Evolutionary conservation across 2,113 vertebrate species (phyloP).

Genomic region (Sinocyclocheilus maitianheensis): DNA sequence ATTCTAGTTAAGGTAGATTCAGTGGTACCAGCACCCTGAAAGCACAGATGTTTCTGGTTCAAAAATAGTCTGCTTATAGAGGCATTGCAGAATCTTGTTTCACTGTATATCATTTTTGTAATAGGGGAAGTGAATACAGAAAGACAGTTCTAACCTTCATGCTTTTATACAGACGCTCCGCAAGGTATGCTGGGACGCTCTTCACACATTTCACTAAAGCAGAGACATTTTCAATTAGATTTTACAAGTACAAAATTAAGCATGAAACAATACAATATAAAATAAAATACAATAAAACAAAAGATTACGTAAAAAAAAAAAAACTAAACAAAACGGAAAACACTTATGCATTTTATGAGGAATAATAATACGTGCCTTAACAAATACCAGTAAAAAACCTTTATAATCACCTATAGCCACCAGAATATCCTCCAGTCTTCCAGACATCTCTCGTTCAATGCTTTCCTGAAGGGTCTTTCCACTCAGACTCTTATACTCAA

Average conservation of each 20-base stretch:
- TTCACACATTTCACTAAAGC: slow-evolving; percentile 76
- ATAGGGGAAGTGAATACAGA: neutral
- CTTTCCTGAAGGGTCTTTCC: slow-evolving; percentile 86
- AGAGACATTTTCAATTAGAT: slow-evolving; percentile 23
- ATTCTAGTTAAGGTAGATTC: slow-evolving; percentile 82
- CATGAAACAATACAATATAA: neutral
- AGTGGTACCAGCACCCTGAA: slow-evolving; percentile 83
- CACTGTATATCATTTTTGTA: neutral
- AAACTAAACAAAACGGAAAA: neutral
- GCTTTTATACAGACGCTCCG: slow-evolving; percentile 72
- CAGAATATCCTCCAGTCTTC: slow-evolving; percentile 78
- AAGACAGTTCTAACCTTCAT: slow-evolving; percentile 71
- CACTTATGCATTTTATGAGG: neutral
- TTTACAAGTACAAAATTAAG: neutral
- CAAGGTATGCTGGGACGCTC: slow-evolving; percentile 72
- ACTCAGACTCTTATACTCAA: slow-evolving; percentile 83
- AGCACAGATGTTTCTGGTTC: neutral
- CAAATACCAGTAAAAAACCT: neutral
- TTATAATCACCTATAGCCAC: slow-evolving; percentile 80
- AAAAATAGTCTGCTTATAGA: neutral
- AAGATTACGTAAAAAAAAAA: too few relatives aligned
- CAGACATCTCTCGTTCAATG: slow-evolving; percentile 85
- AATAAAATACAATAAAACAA: neutral
- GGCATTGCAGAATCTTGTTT: neutral
- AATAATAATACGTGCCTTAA: neutral